Evolutionary conservation across 2,113 vertebrate genomes (phyloP).

Genomic region (Phocoena phocoena): DNA sequence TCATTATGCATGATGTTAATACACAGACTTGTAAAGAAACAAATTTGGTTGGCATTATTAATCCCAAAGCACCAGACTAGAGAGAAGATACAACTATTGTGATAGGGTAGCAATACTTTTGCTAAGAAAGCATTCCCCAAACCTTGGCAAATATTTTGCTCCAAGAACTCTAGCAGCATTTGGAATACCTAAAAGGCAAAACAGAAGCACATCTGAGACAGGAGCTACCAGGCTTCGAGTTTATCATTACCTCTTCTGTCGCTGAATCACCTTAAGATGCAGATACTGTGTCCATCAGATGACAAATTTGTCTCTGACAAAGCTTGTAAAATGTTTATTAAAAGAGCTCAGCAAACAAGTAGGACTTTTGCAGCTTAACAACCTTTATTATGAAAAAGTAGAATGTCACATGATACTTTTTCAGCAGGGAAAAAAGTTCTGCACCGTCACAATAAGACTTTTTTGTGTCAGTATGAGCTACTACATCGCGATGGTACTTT

Average conservation of each 20-base stretch:
- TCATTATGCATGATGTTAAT: neutral
- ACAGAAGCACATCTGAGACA: constrained; percentile 39
- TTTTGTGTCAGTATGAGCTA: neutral
- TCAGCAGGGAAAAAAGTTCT: neutral
- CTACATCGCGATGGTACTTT: neutral
- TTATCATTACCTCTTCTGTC: neutral
- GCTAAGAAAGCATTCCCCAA: constrained; percentile 56
- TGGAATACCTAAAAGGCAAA: constrained; percentile 59
- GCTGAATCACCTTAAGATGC: constrained; percentile 8
- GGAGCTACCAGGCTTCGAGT: neutral
- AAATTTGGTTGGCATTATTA: constrained; percentile 36
- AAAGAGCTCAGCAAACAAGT: constrained; percentile 34
- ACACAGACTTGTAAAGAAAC: constrained; percentile 40
- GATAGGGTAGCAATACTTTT: neutral
- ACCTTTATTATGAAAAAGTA: neutral
- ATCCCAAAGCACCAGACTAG: constrained; percentile 41
- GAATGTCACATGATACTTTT: neutral
- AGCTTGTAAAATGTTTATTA: constrained; percentile 63
- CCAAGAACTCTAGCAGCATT: constrained; percentile 46
- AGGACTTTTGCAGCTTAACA: neutral
- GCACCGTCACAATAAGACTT: neutral
- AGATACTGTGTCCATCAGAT: neutral
- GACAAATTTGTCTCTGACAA: constrained; percentile 51
- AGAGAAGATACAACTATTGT: neutral
- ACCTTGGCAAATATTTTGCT: constrained; percentile 43